These are phyloP conservation scores for Leucoraja ocellata DNA, from an alignment of 2,797 vertebrate genomes.

Conservation along the genomic window DNA sequence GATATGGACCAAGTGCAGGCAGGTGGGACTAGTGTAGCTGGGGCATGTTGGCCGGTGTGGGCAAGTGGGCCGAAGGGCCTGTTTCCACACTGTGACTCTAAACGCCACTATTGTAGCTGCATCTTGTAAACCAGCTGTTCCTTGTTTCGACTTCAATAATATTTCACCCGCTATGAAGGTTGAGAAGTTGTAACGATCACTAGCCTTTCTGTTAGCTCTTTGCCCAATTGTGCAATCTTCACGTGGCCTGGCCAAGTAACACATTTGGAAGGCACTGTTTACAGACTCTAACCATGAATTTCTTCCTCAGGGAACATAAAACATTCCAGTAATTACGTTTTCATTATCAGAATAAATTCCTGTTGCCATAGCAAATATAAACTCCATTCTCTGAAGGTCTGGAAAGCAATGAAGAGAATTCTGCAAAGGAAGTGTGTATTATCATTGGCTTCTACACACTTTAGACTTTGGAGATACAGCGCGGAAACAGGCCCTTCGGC, in stretches of 20 bases:
- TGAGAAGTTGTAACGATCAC: too few species aligned
- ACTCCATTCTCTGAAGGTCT: not conserved
- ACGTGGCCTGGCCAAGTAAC: not conserved
- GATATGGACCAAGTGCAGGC: too few species aligned
- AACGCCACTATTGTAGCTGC: too few species aligned
- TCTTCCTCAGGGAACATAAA: not conserved
- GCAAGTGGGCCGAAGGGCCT: too few species aligned
- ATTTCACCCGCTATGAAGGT: too few species aligned
- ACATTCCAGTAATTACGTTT: slow-evolving; percentile 5
- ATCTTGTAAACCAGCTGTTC: too few species aligned
- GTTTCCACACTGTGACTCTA: too few species aligned
- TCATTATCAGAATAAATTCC: not conserved
- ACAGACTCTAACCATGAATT: not conserved
- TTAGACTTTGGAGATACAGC: too few species aligned
- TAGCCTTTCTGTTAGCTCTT: not conserved
- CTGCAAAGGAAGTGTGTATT: not conserved
- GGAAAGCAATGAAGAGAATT: not conserved
- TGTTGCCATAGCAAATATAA: slow-evolving; percentile 24
- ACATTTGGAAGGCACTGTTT: slow-evolving; percentile 15
- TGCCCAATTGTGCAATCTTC: not conserved
- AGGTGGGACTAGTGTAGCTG: too few species aligned
- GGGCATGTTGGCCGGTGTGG: too few species aligned
- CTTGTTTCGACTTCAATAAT: too few species aligned
- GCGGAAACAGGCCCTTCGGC: too few species aligned
- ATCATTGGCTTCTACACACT: not conserved